Evolutionary conservation across 2,888 invertebrate genomes (phyloP).

Genomic region (Erpobdella octoculata): DNA sequence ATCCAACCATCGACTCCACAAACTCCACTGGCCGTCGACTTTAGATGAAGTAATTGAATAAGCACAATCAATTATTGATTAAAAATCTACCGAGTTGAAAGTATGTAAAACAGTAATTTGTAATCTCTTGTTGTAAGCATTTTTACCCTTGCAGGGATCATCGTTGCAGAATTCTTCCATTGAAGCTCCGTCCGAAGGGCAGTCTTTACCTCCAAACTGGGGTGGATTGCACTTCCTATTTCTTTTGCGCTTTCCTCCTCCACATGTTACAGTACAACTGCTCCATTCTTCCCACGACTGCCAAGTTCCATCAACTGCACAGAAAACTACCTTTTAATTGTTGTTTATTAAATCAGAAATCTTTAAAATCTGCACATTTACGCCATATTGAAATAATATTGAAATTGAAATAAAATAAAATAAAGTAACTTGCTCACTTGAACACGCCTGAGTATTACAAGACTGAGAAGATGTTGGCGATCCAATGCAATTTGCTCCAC

Average conservation of each 20-base stretch:
- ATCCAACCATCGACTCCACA: constrained; percentile 42
- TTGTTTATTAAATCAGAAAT: neutral
- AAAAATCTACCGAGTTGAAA: too few species aligned
- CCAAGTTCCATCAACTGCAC: constrained; percentile 46
- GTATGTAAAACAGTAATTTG: neutral
- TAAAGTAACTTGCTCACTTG: constrained; percentile 42
- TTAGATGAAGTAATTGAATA: neutral
- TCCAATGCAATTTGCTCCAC: constrained; percentile 44
- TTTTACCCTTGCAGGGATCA: constrained; percentile 35
- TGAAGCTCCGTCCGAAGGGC: constrained; percentile 38
- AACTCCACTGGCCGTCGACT: constrained; percentile 38
- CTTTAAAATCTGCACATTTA: neutral
- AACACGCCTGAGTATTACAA: constrained; percentile 45
- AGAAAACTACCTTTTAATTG: neutral
- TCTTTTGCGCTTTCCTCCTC: constrained; percentile 42
- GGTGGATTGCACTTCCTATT: constrained; percentile 43
- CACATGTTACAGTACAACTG: constrained; percentile 45
- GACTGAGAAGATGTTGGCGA: constrained; percentile 37
- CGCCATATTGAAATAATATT: neutral
- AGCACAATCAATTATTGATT: too few species aligned
- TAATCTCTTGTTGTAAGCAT: neutral
- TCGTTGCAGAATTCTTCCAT: constrained; percentile 33
- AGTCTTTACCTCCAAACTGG: constrained; percentile 42
- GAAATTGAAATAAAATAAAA: too few species aligned
- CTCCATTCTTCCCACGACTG: constrained; percentile 43